phyloP scores from a whole-genome alignment of 2,113 vertebrate genomes.

The Chlamydotis undulata region DNA sequence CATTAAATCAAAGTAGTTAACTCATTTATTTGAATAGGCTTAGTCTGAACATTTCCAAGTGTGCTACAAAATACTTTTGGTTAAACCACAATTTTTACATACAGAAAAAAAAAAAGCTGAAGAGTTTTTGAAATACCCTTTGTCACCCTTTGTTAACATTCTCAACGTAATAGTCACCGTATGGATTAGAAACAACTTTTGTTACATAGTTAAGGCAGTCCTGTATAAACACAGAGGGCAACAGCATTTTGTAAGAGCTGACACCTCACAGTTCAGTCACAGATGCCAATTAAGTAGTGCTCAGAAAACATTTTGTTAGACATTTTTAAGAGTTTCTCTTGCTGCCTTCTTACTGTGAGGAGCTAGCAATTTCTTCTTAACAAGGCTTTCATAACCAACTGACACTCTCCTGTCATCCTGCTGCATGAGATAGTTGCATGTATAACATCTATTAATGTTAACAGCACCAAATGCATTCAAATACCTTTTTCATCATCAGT shows the following conservation, averaged over 20 bases:
- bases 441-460: not conserved
- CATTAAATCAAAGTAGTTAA: not conserved
- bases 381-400: not conserved
- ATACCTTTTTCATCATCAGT: not conserved
- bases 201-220: not conserved
- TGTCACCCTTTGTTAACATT: not conserved
- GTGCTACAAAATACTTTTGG: not conserved
- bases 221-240: fast-evolving
- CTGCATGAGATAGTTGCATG: not conserved
- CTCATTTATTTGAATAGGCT: not conserved
- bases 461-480: not conserved
- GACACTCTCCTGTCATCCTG: not conserved
- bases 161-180: not conserved
- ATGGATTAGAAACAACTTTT: not conserved
- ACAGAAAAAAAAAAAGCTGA: not conserved
- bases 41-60: not conserved
- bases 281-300: not conserved
- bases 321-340: not conserved
- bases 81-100: not conserved
- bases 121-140: not conserved
- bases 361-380: not conserved
- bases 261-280: fast-evolving
- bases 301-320: not conserved
- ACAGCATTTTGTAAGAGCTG: not conserved
- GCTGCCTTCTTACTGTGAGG: not conserved